These are phyloP conservation scores for Ips typographus DNA, from an alignment of 1,140 invertebrate genomes.

Conservation along the genomic window DNA sequence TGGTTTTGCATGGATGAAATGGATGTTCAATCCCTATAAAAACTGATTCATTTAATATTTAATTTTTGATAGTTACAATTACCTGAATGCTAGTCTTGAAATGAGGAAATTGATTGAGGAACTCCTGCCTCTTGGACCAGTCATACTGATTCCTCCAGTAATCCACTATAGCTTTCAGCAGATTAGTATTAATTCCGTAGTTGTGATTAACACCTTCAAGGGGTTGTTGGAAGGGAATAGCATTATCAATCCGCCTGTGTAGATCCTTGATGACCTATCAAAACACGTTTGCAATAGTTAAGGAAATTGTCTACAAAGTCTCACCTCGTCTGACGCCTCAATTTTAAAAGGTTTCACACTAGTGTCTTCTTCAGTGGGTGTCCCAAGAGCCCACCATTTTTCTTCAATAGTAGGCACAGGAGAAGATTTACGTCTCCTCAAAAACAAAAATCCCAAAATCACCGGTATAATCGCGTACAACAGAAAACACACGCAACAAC, in stretches of 20 bases:
- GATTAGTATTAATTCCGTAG: slow-evolving; percentile 75
- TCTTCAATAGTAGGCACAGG: slow-evolving; percentile 37
- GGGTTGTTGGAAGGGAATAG: slow-evolving; percentile 53
- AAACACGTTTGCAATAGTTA: slow-evolving; percentile 15
- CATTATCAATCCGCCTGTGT: slow-evolving; percentile 58
- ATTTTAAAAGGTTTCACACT: slow-evolving; percentile 57
- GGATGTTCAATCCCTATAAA: slow-evolving; percentile 59
- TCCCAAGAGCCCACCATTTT: slow-evolving; percentile 55
- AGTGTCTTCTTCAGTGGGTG: slow-evolving; percentile 47
- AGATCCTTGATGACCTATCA: slow-evolving; percentile 62
- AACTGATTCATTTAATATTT: slow-evolving; percentile 65
- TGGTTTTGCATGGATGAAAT: slow-evolving; percentile 70
- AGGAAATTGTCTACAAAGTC: slow-evolving; percentile 10
- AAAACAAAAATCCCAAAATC: too few species aligned
- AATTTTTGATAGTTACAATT: slow-evolving; percentile 59
- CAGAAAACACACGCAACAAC: too few species aligned
- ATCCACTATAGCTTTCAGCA: slow-evolving; percentile 68
- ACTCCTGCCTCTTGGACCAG: slow-evolving; percentile 67
- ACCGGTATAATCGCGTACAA: too few species aligned
- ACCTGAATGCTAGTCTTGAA: slow-evolving; percentile 67
- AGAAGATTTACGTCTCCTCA: too few species aligned
- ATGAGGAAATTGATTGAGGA: slow-evolving; percentile 70
- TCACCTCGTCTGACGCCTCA: slow-evolving; percentile 50
- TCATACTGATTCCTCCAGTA: slow-evolving; percentile 76
- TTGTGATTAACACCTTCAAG: slow-evolving; percentile 58